phyloP scores from a whole-genome alignment of 2,113 vertebrate genomes.

The Balaenoptera acutorostrata region DNA sequence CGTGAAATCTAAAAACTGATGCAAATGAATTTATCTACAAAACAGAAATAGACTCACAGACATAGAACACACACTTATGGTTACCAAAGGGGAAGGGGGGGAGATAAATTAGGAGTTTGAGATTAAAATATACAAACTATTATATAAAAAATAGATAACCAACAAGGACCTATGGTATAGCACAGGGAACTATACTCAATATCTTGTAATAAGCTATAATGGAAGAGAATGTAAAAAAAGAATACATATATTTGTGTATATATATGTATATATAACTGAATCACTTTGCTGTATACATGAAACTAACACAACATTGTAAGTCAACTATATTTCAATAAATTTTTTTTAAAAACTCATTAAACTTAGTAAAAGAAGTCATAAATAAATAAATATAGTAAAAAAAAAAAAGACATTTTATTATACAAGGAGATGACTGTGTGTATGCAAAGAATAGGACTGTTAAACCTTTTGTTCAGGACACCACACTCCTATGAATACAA shows the following conservation, averaged over 20 bases:
- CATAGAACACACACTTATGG: background rate
- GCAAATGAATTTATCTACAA: background rate
- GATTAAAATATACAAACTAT: background rate
- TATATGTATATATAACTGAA: background rate
- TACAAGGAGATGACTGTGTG: background rate
- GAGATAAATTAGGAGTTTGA: background rate
- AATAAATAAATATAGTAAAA: background rate
- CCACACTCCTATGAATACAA: background rate
- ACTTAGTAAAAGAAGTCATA: background rate
- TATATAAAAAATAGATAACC: background rate
- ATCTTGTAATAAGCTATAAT: background rate
- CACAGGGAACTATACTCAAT: background rate
- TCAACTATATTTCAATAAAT: background rate
- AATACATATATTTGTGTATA: background rate
- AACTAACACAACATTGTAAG: background rate
- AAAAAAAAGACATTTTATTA: background rate
- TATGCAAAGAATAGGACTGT: background rate
- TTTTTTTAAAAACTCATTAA: background rate
- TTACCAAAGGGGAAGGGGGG: background rate
- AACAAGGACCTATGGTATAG: background rate
- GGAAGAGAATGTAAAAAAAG: background rate
- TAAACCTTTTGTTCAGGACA: background rate
- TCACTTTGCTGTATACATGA: background rate
- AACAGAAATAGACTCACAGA: background rate
- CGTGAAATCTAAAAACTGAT: background rate